Conservation (phyloP, 2,888 invertebrate genomes). For the Mantis religiosa region DNA sequence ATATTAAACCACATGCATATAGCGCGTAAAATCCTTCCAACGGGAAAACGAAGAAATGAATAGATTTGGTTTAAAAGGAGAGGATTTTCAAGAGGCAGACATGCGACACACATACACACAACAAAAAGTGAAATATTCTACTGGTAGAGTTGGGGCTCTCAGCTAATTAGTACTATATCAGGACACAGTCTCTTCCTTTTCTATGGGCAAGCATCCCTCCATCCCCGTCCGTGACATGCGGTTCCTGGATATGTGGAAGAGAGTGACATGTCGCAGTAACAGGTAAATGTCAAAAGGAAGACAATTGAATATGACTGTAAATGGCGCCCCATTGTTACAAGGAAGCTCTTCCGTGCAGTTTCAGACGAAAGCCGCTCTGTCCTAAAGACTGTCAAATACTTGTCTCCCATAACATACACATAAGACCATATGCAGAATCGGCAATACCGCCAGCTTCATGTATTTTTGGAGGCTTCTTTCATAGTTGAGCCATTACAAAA, state of each 20-base stretch:
- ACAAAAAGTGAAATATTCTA: not conserved
- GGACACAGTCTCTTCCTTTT: not conserved
- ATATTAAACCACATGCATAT: not conserved
- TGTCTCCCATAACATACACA: not conserved
- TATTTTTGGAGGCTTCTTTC: too few species aligned
- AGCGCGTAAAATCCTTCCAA: not conserved
- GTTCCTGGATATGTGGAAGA: not conserved
- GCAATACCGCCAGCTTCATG: too few species aligned
- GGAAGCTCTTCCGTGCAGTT: not conserved
- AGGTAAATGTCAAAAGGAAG: not conserved
- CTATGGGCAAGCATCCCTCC: not conserved
- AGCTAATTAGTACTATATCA: not conserved
- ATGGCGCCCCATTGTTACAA: not conserved
- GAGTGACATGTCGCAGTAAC: not conserved
- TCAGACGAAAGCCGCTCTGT: not conserved
- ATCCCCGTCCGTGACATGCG: too few species aligned
- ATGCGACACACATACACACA: not conserved
- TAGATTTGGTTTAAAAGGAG: not conserved
- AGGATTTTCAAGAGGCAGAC: not conserved
- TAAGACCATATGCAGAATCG: not conserved
- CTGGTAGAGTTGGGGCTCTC: not conserved
- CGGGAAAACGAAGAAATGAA: not conserved
- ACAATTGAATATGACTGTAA: not conserved
- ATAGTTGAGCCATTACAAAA: too few species aligned
- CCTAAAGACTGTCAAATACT: not conserved